Base-by-base conservation (phyloP, 2,113 vertebrate genomes). In the Uropsilus gracilis region DNA sequence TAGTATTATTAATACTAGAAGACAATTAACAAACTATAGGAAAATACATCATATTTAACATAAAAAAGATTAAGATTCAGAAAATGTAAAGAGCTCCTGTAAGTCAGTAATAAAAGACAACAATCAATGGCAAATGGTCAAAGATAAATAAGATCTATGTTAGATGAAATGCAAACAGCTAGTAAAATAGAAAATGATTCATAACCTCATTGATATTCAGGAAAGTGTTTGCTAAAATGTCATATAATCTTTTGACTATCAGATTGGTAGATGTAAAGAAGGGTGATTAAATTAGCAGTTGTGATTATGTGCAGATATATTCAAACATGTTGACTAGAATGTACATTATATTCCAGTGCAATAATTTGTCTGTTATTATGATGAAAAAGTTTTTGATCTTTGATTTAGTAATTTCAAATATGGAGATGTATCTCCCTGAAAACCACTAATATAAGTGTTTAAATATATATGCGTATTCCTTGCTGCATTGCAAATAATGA, bases 41-140 rank as follows among this genome's bases (percentile, higher is more conserved):
- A 71, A 86, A 93, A 53, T 26, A 75, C 9, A 73, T 26, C 3
- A 44, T 68, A 57, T 73, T 18, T 75, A 82, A 82, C 13, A 48
- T 46, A 66, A 1, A 57, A 83, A 89, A 75, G 32, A 66, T 55
- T 59, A 66, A 53, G 66, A 83, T 80, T 8, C 32, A 75, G 53
- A 83, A 55, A 37, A 84, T 28, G 34, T 48, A 53, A 77, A 68
- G 34, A 85, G 57, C 17, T 32, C 17, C 48, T 78, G 24, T 37
- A 55, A 61, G 44, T 80, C 64, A 78, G 16, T 73, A 93, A n/a
- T 64, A 71, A 90, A 90, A 94, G 48, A 66, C 28, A 53, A 73
- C 8, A 61, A 42, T 30, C 37, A 66, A 37, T 34, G 80, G 72
- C 69, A 75, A 66, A 44, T 32, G 28, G 53, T 30, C 9, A 73